Evolutionary conservation across 1,140 invertebrate genomes (phyloP), one percentile per base, ranked within the genome.

Genomic region (Heliothis subflexa): DNA sequence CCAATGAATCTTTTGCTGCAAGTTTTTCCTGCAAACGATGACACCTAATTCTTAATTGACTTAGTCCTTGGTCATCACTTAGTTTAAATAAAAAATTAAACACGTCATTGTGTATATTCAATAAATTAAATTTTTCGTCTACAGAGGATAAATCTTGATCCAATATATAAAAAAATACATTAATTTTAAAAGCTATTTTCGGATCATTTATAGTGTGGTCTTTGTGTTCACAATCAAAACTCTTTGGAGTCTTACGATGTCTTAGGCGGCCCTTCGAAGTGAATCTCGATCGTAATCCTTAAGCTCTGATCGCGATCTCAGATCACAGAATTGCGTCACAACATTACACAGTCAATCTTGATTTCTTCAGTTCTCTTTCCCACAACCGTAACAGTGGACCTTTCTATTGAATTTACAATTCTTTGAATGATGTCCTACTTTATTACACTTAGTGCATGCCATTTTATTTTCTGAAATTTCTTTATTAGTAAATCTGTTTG

Each of bases 221-320:
- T 73, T 73, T 12, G 52, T 73, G 70, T 57, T 73, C 70, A 57
- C 57, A 73, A 73, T 73, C 70, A 73, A 73, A 73, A 54, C 52
- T 73, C 28, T 55, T 73, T 55, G 50, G 70, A 73, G 70, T 59
- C 12, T 59, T 59, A 59, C 55, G 55, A 59, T 18, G 55, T 57
- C 49, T 70, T 70, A 49, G 66, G n/a, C n/a, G n/a, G n/a, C n/a
- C n/a, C n/a, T n/a, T n/a, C n/a, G n/a, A n/a, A n/a, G n/a, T n/a
- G n/a, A n/a, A n/a, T n/a, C n/a, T n/a, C n/a, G n/a, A n/a, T n/a
- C n/a, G n/a, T n/a, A n/a, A n/a, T n/a, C n/a, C n/a, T n/a, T n/a
- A n/a, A n/a, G n/a, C n/a, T n/a, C n/a, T n/a, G n/a, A n/a, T n/a
- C n/a, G n/a, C n/a, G n/a, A n/a, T n/a, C n/a, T n/a, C n/a, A n/a